Percentiles rank a stretch among this genome's conserved stretches.
Conservation (phyloP, 2,797 vertebrate species). For the Ataeniobius toweri region DNA sequence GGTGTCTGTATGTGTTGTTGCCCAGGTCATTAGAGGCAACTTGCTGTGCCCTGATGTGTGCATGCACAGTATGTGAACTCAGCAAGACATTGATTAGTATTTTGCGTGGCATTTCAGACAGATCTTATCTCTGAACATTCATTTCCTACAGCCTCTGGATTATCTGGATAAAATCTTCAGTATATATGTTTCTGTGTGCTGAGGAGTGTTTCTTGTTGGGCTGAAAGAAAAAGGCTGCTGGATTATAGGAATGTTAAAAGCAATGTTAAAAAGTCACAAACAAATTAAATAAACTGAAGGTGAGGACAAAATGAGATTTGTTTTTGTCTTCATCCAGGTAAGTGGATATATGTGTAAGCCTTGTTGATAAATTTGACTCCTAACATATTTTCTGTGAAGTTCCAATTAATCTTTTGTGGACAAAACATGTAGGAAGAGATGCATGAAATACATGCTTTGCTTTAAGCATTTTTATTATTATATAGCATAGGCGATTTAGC, state of each 20-base stretch:
- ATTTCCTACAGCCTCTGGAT: slow-evolving; percentile 57
- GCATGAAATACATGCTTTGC: no score
- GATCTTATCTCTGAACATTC: slow-evolving; percentile 56
- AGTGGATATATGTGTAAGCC: not conserved
- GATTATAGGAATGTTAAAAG: slow-evolving; percentile 18
- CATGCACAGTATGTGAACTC: slow-evolving; percentile 77
- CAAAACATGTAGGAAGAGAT: no score
- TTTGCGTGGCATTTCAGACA: slow-evolving; percentile 77
- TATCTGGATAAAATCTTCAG: slow-evolving; percentile 48
- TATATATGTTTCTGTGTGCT: slow-evolving; percentile 16
- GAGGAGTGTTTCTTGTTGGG: slow-evolving; percentile 5
- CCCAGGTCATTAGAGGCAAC: slow-evolving; percentile 76
- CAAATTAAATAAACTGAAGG: no score
- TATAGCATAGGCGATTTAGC: no score
- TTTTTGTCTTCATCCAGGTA: not conserved
- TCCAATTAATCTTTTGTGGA: no score
- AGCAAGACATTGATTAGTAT: slow-evolving; percentile 76
- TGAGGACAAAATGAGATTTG: not conserved
- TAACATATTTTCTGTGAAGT: no score
- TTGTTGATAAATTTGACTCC: no score
- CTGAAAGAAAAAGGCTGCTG: slow-evolving; percentile 12
- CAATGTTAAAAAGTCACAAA: slow-evolving; percentile 1
- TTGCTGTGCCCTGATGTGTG: slow-evolving; percentile 79
- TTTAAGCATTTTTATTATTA: no score
- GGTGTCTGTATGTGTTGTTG: slow-evolving; percentile 26